Base-by-base conservation (phyloP, 2,113 vertebrate species). In the Brachirus orientalis region DNA sequence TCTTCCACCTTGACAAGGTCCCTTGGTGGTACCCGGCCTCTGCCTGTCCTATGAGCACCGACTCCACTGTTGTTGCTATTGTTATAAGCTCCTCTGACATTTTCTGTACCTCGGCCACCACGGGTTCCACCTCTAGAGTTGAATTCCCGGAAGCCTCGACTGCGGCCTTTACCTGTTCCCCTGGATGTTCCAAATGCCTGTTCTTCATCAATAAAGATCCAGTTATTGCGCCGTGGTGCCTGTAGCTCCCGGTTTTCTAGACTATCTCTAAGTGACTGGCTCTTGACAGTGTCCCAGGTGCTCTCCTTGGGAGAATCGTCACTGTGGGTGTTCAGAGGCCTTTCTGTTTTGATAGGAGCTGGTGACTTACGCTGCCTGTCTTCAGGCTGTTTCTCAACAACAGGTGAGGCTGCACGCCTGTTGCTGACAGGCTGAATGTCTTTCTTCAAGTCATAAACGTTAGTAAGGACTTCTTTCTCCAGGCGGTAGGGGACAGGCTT, bases 191-290 rank as follows among this genome's bases (percentile, higher is more conserved):
- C 96, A 0, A 99, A 99, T 8, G 96, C 97, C 63, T 98, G 98
- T 1, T 99, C 97, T 87, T 99, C 98, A 3, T 99, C 96, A 0
- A 98, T 98, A 50, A 99, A 99, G 72, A 98, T 98, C 98, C 98
- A 99, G 89, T 98, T 98, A 73, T 95, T 98, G 46, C 96, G 94
- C 53, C 95, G 94, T 0, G 95, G 94, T 0, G 91, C 92, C 8
- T 95, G 93, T 0, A 92, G 58, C 10, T 97, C 94, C 10, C 90
- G 60, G 57, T n/a, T 84, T 46, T 55, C 85, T 10, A 6, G 90
- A 56, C 8, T 36, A 1, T 98, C 96, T 61, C 92, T 89, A 7
- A 77, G 47, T 28, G 71, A 47, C 6, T 93, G 89, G 0, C 84
- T 63, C 52, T 95, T 95, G 20, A 47, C 53, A 10, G 3, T 86